Base-by-base conservation (phyloP, 2,888 invertebrate species). In the Metopia argyrocephala region DNA sequence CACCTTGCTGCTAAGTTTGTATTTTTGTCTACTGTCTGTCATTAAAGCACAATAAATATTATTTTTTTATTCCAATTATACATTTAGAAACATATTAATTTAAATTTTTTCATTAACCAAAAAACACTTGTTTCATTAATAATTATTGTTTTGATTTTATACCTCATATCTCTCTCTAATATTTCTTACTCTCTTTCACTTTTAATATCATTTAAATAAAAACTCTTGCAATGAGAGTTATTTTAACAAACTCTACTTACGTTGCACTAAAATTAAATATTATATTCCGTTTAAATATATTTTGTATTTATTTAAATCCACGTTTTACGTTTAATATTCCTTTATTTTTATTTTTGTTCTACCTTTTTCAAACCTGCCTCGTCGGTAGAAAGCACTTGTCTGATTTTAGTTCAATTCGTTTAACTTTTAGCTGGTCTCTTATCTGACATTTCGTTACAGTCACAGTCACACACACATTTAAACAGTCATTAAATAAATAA, bases 281-380 rank as follows among this genome's bases (percentile, higher is more conserved):
- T 65, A 61, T 52, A 76, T 78, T 70, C 46, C 70, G 70, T 78
- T 78, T 12, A 76, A 82, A 38, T 65, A 74, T 38, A 31, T 38
- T 38, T 38, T 12, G 59, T 45, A 0, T 69, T 25, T 62, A 23
- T 57, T 18, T 64, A 73, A 73, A 70, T 81, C 82, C 82, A 82
- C 84, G 83, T 76, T 52, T 68, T 76, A 59, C 71, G 52, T 28
- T 28, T 45, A 12, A 7, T 31, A 12, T 12, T 31, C 31, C 7
- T 31, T 31, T 31, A 38, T 20, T 23, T 45, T 31, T 45, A 50
- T 48, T 1, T 23, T 50, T 66, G 1, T 54, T 54, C 61, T 57
- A 25, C 69, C 74, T 70, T 66, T 68, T 85, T 85, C 86, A 86
- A 89, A 89, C 89, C 87, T 87, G 86, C 85, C 86, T 85, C 85